These are phyloP conservation scores for Tipula helvola DNA, from an alignment of 2,888 invertebrate species.

Conservation along the genomic window DNA sequence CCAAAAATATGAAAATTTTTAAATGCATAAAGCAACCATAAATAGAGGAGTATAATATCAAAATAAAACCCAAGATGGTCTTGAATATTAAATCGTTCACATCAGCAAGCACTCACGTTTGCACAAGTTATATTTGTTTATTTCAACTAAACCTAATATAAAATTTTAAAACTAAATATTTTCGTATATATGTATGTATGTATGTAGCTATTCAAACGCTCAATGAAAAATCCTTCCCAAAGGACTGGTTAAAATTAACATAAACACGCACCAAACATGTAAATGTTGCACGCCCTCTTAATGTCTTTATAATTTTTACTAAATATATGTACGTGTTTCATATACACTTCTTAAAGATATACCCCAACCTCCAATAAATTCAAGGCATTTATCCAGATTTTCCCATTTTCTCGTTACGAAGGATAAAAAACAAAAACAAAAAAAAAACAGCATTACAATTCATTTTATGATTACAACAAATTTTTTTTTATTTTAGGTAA, in stretches of 20 bases:
- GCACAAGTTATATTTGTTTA: no score
- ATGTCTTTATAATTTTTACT: constrained; percentile 4
- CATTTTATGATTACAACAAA: background rate
- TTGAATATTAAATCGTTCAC: no score
- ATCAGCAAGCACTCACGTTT: no score
- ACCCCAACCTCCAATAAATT: background rate
- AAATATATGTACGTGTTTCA: background rate
- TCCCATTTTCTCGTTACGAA: background rate
- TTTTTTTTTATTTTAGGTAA: background rate
- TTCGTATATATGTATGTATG: no score
- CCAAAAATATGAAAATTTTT: no score
- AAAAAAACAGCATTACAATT: background rate
- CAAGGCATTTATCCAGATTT: background rate
- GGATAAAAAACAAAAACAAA: background rate
- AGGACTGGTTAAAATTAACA: background rate
- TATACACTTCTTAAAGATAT: background rate
- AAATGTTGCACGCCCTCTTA: background rate
- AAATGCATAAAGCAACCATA: no score
- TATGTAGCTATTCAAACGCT: background rate
- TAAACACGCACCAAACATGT: background rate
- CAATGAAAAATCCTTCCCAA: background rate
- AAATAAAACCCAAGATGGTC: no score
- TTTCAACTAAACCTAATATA: no score
- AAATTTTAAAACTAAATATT: no score
- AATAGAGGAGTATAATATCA: no score